Evolutionary conservation across 2,797 vertebrate genomes (phyloP).

Genomic region (Onychomys torridus): DNA sequence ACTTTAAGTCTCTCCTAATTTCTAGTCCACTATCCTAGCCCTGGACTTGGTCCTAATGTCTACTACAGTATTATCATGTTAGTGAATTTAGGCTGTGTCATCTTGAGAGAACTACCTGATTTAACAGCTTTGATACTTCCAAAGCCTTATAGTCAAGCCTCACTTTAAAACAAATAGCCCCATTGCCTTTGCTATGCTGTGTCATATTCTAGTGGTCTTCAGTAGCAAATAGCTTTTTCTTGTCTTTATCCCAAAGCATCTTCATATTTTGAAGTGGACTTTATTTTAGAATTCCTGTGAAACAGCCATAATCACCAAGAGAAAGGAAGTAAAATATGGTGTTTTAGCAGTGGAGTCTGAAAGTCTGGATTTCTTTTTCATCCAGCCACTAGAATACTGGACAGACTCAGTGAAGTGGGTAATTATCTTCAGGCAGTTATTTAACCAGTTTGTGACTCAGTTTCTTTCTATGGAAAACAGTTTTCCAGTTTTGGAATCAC

Average conservation of each 20-base stretch:
- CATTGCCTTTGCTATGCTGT: background rate
- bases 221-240: background rate
- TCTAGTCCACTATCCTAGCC: background rate
- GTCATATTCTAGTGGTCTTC: constrained; percentile 2
- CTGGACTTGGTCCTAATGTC: background rate
- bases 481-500: background rate
- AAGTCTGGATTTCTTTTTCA: constrained; percentile 30
- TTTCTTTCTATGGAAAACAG: constrained; percentile 61
- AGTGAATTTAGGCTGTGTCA: background rate
- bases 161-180: constrained; percentile 41
- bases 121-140: background rate
- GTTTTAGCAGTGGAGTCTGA: constrained; percentile 41
- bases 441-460: constrained; percentile 29
- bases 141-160: background rate
- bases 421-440: background rate
- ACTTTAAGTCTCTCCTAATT: background rate
- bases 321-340: background rate
- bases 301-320: background rate
- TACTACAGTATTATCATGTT: background rate
- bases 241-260: constrained; percentile 35
- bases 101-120: background rate
- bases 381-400: constrained; percentile 15
- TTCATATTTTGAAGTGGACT: constrained; percentile 7
- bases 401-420: background rate
- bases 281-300: constrained; percentile 53